These are phyloP conservation scores for Myripristis murdjan DNA, from an alignment of 2,797 vertebrate species.

Conservation along the genomic window DNA sequence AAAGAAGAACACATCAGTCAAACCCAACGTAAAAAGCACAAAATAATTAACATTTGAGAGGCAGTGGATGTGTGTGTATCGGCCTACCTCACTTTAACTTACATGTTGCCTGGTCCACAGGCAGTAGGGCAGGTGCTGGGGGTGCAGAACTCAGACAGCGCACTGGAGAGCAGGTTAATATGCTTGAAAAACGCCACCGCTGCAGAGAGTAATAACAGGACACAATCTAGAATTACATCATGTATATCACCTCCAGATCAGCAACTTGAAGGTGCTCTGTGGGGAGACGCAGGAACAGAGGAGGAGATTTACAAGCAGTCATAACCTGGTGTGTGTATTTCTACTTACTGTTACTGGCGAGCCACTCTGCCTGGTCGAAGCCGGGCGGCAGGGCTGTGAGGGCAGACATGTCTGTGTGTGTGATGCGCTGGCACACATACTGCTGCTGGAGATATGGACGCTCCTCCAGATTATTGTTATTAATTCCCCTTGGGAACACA, in stretches of 20 bases:
- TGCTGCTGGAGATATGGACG: slow-evolving; percentile 84
- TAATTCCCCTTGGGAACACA: slow-evolving; percentile 77
- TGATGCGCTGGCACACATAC: slow-evolving; percentile 79
- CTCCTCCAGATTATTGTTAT: slow-evolving; percentile 83
- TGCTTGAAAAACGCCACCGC: slow-evolving; percentile 88
- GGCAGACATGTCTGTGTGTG: slow-evolving; percentile 71
- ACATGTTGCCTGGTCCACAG: slow-evolving; percentile 84
- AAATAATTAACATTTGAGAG: background rate
- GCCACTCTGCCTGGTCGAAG: slow-evolving; percentile 85
- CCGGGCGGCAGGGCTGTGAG: slow-evolving; percentile 81
- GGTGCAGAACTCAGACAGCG: slow-evolving; percentile 86
- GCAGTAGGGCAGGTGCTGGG: slow-evolving; percentile 84
- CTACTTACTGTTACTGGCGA: slow-evolving; percentile 86
- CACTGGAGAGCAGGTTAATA: slow-evolving; percentile 85
- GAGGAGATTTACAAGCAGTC: background rate
- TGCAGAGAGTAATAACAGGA: slow-evolving; percentile 57
- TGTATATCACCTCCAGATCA: background rate
- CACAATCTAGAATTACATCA: background rate
- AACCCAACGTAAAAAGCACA: background rate
- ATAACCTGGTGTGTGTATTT: slow-evolving; percentile 6
- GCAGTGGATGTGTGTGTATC: slow-evolving; percentile 5
- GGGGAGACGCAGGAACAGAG: background rate
- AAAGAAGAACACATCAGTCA: no score
- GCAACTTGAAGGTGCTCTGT: background rate
- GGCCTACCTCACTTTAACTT: slow-evolving; percentile 34